These are phyloP conservation scores for Chironomus striatipennis DNA, from an alignment of 1,140 invertebrate genomes.

Conservation along the genomic window DNA sequence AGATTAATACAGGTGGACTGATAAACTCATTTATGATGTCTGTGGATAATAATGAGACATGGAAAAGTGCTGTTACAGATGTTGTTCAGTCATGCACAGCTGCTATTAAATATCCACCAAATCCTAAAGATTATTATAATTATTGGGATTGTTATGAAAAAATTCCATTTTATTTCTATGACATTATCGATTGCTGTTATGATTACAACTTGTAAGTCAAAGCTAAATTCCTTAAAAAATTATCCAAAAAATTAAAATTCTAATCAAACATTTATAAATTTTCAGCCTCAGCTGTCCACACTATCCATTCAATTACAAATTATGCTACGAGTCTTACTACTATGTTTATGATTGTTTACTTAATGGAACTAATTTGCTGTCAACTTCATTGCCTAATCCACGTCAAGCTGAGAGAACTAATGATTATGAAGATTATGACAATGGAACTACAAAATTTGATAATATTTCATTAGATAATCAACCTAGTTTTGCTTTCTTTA, in stretches of 20 bases:
- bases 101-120: background rate
- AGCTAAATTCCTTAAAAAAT: background rate
- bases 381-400: no score
- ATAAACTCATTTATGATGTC: background rate
- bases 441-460: no score
- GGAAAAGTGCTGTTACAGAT: background rate
- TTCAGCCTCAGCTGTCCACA: background rate
- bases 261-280: background rate
- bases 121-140: background rate
- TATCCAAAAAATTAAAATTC: no score
- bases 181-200: background rate
- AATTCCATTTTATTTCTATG: background rate
- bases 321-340: background rate
- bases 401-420: no score
- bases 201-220: background rate
- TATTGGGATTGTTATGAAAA: conserved; percentile 8
- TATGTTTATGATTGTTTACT: background rate
- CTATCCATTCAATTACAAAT: background rate
- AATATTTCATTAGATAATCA: no score
- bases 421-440: no score
- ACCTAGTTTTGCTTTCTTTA: no score
- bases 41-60: background rate
- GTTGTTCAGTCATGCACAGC: background rate
- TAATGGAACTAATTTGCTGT: background rate
- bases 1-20: background rate